These are phyloP conservation scores for Furcifer pardalis DNA, from an alignment of 2,797 vertebrate genomes.

Conservation along the genomic window DNA sequence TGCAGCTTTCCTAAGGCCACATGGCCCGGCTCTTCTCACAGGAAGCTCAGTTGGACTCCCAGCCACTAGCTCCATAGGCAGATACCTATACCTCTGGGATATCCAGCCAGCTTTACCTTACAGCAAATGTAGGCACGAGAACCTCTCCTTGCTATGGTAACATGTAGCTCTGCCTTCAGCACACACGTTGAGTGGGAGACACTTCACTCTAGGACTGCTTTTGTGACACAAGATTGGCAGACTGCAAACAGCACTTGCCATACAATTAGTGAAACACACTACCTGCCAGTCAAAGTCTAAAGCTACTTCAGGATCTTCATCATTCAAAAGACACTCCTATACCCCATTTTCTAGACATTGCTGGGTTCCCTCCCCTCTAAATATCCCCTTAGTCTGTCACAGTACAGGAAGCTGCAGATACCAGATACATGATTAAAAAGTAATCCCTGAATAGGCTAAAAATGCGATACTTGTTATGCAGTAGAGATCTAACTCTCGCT, in stretches of 20 bases:
- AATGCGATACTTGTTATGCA: too few relatives aligned
- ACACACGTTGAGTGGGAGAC: constrained; percentile 63
- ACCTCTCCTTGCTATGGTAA: neutral
- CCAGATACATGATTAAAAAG: neutral
- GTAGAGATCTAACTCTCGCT: too few relatives aligned
- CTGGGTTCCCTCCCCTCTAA: neutral
- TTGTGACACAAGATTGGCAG: constrained; percentile 43
- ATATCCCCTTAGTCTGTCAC: neutral
- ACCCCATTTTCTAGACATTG: constrained; percentile 14
- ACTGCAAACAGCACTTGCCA: constrained; percentile 59
- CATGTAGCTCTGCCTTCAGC: constrained; percentile 19
- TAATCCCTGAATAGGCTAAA: too few relatives aligned
- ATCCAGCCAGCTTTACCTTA: too few relatives aligned
- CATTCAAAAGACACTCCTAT: neutral
- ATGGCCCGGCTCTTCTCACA: too few relatives aligned
- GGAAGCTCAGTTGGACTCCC: too few relatives aligned
- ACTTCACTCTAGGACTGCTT: constrained; percentile 54
- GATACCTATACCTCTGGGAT: too few relatives aligned
- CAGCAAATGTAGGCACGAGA: neutral
- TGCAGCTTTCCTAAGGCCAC: too few relatives aligned
- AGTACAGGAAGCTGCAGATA: neutral
- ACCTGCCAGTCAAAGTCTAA: constrained; percentile 54
- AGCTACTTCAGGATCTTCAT: constrained; percentile 11
- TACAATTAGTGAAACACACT: constrained; percentile 45
- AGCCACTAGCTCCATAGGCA: too few relatives aligned